These are phyloP conservation scores for Rhizoglyphus robini DNA, from an alignment of 1,140 invertebrate genomes.

Conservation along the genomic window DNA sequence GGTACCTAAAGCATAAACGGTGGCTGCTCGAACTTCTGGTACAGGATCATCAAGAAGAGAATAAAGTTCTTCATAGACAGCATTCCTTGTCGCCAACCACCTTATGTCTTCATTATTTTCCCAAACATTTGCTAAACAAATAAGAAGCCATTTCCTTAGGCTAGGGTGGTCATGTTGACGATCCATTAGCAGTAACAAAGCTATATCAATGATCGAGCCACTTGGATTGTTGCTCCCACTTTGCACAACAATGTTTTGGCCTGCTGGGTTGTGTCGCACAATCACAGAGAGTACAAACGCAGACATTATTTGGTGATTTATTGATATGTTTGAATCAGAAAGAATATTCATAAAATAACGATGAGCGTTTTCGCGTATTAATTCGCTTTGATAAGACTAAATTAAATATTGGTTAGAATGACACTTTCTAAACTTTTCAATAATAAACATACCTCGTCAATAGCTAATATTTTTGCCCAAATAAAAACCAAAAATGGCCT, in stretches of 20 bases:
- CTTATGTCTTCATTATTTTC: conserved; percentile 77
- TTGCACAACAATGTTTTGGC: conserved; percentile 42
- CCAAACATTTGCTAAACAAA: conserved; percentile 88
- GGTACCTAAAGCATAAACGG: conserved; percentile 83
- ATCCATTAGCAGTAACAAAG: conserved; percentile 52
- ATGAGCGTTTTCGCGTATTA: conserved; percentile 86
- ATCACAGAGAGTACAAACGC: conserved; percentile 83
- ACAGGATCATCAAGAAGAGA: conserved; percentile 58
- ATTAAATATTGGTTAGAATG: conserved; percentile 33
- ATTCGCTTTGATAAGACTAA: conserved; percentile 84
- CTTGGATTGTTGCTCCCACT: conserved; percentile 47
- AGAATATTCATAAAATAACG: conserved; percentile 85
- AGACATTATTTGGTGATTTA: conserved; percentile 70
- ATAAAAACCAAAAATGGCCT: conserved; percentile 88
- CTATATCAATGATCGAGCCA: conserved; percentile 63
- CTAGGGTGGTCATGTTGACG: conserved; percentile 39
- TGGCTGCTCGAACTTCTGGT: conserved; percentile 75
- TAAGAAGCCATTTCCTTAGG: conserved; percentile 76
- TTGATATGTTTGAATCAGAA: conserved; percentile 62
- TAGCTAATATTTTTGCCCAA: conserved; percentile 96
- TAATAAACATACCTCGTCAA: too few relatives aligned
- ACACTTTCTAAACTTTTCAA: conserved; percentile 44
- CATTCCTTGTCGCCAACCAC: conserved; percentile 89
- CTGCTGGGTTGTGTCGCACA: conserved; percentile 69
- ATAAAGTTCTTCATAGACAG: conserved; percentile 85